Evolutionary conservation across 2,113 vertebrate species (phyloP), one percentile per base, ranked within the genome.

Genomic region (Colinus virginianus): DNA sequence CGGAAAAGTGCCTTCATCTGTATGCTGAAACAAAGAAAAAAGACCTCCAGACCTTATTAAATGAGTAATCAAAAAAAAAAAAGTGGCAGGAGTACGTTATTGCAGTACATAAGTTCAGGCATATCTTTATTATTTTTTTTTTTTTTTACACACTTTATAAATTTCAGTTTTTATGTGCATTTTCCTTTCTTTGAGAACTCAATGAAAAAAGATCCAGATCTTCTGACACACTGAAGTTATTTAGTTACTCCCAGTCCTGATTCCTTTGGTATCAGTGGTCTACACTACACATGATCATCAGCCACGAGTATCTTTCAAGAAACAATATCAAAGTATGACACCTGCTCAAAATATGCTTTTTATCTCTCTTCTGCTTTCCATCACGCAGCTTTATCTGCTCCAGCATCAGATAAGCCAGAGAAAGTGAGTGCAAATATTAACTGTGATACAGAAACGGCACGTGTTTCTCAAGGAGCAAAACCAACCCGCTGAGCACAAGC

Each of bases 381-480:
- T 61, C 88, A 82, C 2, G 6, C 4, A 90, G 45, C 26, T 67
- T 61, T 43, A 83, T 55, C 78, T 46, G 9, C 72, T 76, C 25
- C 79, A 76, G 81, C 49, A 66, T 62, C 51, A 45, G 23, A 48
- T 58, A 71, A 87, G 34, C 53, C 74, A 56, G 81, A 55, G 58
- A 58, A 71, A 75, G 61, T 0, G 18, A 68, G 74, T 11, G 28
- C 66, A 90, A 90, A 88, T 82, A 76, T 62, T 28, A 56, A 62
- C 32, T 55, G 2, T 6, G 32, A 84, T 3, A 11, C 0, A 61
- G 28, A 76, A 93, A 58, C 12, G 6, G 62, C 11, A n/a, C 51
- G 11, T 0, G 0, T 61, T 78, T 49, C 70, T 68, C 42, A 38
- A 16, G 0, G 0, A 67, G 80, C 18, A 1, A 58, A 40, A 6